Percentiles rank a stretch among this genome's conserved stretches.
phyloP scores from a whole-genome alignment of 2,113 vertebrate species.

The Actenoides hombroni region DNA sequence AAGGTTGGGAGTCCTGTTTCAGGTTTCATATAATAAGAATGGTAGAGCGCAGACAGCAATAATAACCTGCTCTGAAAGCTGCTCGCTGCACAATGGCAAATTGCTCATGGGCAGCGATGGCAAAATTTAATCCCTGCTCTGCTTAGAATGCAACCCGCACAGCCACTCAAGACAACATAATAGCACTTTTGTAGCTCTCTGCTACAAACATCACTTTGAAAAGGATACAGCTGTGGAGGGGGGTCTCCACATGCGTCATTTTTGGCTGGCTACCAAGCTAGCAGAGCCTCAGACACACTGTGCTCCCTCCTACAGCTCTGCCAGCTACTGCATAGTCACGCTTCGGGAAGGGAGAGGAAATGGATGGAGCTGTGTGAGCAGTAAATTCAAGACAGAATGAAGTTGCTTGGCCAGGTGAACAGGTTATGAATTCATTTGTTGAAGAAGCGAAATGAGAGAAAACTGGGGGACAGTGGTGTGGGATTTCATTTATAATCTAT shows the following conservation, averaged over 20 bases:
- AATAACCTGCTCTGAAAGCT: conserved; percentile 54
- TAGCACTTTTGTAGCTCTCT: conserved; percentile 66
- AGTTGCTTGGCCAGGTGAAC: not conserved
- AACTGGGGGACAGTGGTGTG: not conserved
- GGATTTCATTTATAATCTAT: not conserved
- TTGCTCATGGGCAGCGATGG: conserved; percentile 64
- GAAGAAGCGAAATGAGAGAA: not conserved
- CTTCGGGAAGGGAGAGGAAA: not conserved
- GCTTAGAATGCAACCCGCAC: conserved; percentile 57
- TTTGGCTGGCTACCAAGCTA: conserved; percentile 50
- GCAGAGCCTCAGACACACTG: not conserved
- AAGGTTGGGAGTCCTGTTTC: conserved; percentile 41
- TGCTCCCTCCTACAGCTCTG: not conserved
- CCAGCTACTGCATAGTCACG: not conserved
- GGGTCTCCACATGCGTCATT: conserved; percentile 54
- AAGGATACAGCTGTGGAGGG: conserved; percentile 65
- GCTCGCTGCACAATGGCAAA: conserved; percentile 46
- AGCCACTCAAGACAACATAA: conserved; percentile 69
- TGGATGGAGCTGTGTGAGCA: not conserved
- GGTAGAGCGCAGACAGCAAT: conserved; percentile 30
- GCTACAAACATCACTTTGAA: conserved; percentile 63
- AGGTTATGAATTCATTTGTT: not conserved
- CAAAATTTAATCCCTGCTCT: conserved; percentile 64
- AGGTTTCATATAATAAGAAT: conserved; percentile 42
- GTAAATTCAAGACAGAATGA: not conserved